Evolutionary conservation across 2,888 invertebrate genomes (phyloP).

Genomic region (Mythimna ferrago): DNA sequence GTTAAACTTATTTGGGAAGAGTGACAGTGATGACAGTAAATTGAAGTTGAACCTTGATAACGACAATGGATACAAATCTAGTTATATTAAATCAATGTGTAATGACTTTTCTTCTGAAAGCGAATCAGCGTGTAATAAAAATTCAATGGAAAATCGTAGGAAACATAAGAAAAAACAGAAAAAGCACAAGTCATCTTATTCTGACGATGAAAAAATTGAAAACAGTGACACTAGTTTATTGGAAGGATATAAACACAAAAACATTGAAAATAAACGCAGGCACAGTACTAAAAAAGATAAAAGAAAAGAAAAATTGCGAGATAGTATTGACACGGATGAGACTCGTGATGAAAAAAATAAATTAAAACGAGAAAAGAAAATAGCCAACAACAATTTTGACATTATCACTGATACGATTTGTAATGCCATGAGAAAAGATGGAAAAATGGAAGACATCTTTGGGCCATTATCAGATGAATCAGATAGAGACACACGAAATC

Average conservation of each 20-base stretch:
- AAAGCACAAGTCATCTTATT: slow-evolving; percentile 93
- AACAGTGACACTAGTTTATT: slow-evolving; percentile 72
- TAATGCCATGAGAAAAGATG: slow-evolving; percentile 91
- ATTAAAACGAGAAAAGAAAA: slow-evolving; percentile 90
- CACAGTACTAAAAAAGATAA: slow-evolving; percentile 91
- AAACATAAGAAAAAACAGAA: slow-evolving; percentile 97
- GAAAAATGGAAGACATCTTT: slow-evolving; percentile 97
- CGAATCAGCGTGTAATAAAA: slow-evolving; percentile 84
- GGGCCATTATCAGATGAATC: slow-evolving; percentile 95
- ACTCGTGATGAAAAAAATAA: slow-evolving; percentile 90
- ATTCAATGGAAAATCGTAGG: slow-evolving; percentile 91
- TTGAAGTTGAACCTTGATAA: slow-evolving; percentile 80
- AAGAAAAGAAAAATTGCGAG: slow-evolving; percentile 90
- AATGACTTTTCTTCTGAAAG: slow-evolving; percentile 88
- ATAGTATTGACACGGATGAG: slow-evolving; percentile 86
- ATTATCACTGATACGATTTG: slow-evolving; percentile 72
- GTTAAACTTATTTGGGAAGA: slow-evolving; percentile 85
- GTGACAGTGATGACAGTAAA: slow-evolving; percentile 87
- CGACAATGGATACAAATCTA: slow-evolving; percentile 80
- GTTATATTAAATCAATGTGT: slow-evolving; percentile 75
- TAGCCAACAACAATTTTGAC: slow-evolving; percentile 74
- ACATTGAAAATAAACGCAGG: slow-evolving; percentile 88
- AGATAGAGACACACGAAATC: slow-evolving; percentile 77
- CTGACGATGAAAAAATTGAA: slow-evolving; percentile 90
- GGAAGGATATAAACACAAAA: slow-evolving; percentile 81